These are phyloP conservation scores for Hydra vulgaris DNA, from an alignment of 30 jellyfish, hydroid and myxozoan species.

Conservation along the genomic window DNA sequence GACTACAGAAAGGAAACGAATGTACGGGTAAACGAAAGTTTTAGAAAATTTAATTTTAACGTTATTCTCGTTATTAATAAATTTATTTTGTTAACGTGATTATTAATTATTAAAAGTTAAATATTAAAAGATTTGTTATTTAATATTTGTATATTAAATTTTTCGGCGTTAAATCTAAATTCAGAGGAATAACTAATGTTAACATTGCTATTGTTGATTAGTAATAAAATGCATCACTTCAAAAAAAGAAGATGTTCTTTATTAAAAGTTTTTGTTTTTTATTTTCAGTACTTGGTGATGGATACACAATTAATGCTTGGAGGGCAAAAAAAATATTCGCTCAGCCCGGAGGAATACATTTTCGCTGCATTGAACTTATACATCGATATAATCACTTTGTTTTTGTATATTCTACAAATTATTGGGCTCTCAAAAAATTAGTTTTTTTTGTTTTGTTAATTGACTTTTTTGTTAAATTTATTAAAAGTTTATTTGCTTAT, in stretches of 20 bases:
- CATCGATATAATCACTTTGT: conserved; percentile 88
- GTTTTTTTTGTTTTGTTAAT: background rate
- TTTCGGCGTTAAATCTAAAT: too few relatives aligned
- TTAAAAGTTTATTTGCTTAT: too few relatives aligned
- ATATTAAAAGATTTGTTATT: too few relatives aligned
- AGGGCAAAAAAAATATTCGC: conserved; percentile 82
- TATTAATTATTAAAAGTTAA: too few relatives aligned
- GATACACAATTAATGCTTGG: conserved; percentile 99
- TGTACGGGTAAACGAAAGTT: background rate
- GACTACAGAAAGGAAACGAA: too few relatives aligned
- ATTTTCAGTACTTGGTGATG: conserved; percentile 70
- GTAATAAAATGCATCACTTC: background rate
- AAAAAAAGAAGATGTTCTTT: background rate
- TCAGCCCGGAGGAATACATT: conserved; percentile 93
- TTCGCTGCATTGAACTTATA: conserved; percentile 95
- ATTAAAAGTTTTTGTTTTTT: too few relatives aligned
- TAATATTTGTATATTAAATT: too few relatives aligned
- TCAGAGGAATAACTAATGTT: too few relatives aligned
- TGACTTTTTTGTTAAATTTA: background rate
- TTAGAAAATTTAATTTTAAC: too few relatives aligned
- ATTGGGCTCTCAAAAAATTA: conserved; percentile 69
- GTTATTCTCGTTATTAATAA: background rate
- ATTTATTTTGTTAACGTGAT: too few relatives aligned
- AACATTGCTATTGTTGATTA: background rate
- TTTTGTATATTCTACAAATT: conserved; percentile 81